A percentile compares a stretch with the other conserved stretches of the same genome.
These are phyloP conservation scores for Ganaspis sp. DNA, from an alignment of 1,140 invertebrate genomes.

Conservation along the genomic window DNA sequence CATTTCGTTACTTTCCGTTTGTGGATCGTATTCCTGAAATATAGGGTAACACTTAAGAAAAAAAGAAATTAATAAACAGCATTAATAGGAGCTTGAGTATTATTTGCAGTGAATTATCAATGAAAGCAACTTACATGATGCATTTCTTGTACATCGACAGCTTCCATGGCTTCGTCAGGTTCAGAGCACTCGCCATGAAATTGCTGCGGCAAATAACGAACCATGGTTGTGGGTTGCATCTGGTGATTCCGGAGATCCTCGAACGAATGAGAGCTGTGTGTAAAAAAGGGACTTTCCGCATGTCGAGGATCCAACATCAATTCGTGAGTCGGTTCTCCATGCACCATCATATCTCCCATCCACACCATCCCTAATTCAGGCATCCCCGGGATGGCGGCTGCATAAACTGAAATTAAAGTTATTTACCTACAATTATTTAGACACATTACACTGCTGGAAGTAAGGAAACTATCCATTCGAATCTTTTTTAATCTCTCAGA, in stretches of 20 bases:
- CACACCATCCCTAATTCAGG: constrained; percentile 84
- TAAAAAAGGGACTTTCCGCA: constrained; percentile 78
- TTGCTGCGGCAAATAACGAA: constrained; percentile 71
- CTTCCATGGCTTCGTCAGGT: constrained; percentile 73
- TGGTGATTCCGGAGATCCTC: constrained; percentile 79
- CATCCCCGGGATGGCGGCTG: constrained; percentile 76
- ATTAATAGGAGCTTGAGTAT: constrained; percentile 18
- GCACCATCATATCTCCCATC: constrained; percentile 82
- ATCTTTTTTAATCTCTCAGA: too few relatives aligned
- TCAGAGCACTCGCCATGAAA: constrained; percentile 71
- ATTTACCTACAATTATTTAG: constrained; percentile 33
- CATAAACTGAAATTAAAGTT: constrained; percentile 73
- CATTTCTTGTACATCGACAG: constrained; percentile 68
- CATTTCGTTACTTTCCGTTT: constrained; percentile 66
- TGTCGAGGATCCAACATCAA: constrained; percentile 78
- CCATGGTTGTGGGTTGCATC: constrained; percentile 75
- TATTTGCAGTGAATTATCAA: constrained; percentile 10
- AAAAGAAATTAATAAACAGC: background rate
- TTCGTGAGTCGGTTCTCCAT: constrained; percentile 77
- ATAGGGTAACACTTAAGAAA: constrained; percentile 31
- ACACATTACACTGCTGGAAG: background rate
- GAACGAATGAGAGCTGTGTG: constrained; percentile 77
- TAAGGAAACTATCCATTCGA: too few relatives aligned
- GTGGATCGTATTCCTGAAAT: constrained; percentile 67
- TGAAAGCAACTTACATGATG: constrained; percentile 63